These are phyloP conservation scores for Hirtodrosophila duncani DNA, from an alignment of 2,888 invertebrate genomes.

Conservation along the genomic window DNA sequence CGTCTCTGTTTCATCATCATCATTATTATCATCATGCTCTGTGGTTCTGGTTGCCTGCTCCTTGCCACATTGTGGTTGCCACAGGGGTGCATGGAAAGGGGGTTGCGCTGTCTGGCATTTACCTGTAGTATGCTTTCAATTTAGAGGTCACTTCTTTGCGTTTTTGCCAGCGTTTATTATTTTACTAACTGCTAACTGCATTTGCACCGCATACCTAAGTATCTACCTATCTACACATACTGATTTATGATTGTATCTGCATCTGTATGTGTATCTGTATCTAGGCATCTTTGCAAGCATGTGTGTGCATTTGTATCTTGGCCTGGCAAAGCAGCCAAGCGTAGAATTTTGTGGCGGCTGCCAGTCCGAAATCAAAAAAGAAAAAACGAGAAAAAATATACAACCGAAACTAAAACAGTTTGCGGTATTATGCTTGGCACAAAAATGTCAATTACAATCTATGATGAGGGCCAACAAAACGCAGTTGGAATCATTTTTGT, in stretches of 20 bases:
- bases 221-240: too few relatives aligned
- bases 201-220: too few relatives aligned
- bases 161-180: background rate
- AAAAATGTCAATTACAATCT: slow-evolving; percentile 72
- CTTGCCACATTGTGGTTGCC: slow-evolving; percentile 53
- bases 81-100: background rate
- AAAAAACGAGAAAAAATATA: slow-evolving; percentile 1
- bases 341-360: slow-evolving; percentile 39
- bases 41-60: slow-evolving; percentile 62
- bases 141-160: slow-evolving; percentile 54
- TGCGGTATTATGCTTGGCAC: slow-evolving; percentile 70
- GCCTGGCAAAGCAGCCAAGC: slow-evolving; percentile 57
- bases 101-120: slow-evolving; percentile 9
- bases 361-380: slow-evolving; percentile 35
- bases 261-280: slow-evolving; percentile 29
- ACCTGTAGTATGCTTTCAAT: slow-evolving; percentile 40
- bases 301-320: slow-evolving; percentile 31
- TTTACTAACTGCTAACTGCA: slow-evolving; percentile 43
- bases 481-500: slow-evolving; percentile 1
- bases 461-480: slow-evolving; percentile 40
- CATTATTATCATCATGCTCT: slow-evolving; percentile 31
- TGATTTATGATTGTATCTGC: slow-evolving; percentile 1
- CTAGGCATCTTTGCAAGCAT: slow-evolving; percentile 13
- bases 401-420: slow-evolving; percentile 58
- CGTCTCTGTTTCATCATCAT: slow-evolving; percentile 34